Percentiles rank a stretch among this genome's conserved stretches.
Evolutionary conservation across 1,140 invertebrate species (phyloP).

Genomic region (Anastrepha obliqua): DNA sequence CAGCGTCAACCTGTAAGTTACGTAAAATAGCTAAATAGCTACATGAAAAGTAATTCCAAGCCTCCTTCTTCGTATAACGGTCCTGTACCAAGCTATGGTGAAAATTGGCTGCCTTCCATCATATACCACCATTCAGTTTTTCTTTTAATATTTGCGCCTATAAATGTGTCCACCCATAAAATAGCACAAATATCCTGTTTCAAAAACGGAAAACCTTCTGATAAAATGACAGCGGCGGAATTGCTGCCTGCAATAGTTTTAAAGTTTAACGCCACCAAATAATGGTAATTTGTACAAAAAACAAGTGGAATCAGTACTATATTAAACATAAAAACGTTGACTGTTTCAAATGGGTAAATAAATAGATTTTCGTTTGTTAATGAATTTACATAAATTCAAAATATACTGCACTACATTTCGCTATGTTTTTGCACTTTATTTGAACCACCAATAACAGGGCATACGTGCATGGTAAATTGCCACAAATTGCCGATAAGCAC

Average conservation of each 20-base stretch:
- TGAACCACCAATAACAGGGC: not conserved
- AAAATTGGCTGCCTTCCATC: too few species aligned
- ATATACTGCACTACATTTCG: not conserved
- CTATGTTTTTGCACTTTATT: slow-evolving; percentile 8
- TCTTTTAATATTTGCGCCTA: not conserved
- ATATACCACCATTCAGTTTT: too few species aligned
- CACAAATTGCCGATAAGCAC: slow-evolving; percentile 38
- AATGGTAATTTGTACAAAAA: not conserved
- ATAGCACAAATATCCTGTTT: not conserved
- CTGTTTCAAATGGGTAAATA: slow-evolving; percentile 29
- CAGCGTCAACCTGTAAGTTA: too few species aligned
- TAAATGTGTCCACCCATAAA: not conserved
- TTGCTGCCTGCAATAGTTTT: slow-evolving; percentile 2
- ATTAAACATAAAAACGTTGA: not conserved
- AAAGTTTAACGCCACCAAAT: not conserved
- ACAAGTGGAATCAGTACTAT: not conserved
- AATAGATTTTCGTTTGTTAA: slow-evolving; percentile 50
- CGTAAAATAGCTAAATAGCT: too few species aligned
- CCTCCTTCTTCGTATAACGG: too few species aligned
- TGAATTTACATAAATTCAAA: slow-evolving; percentile 42
- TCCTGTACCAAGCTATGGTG: too few species aligned
- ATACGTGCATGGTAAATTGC: slow-evolving; percentile 6
- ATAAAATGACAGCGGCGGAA: not conserved
- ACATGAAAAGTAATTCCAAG: too few species aligned
- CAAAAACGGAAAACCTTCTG: not conserved